A percentile compares a stretch with the other conserved stretches of the same genome.
These are phyloP conservation scores for Lepidocyrtinus sp. DNA, from an alignment of 2,888 invertebrate genomes.

Conservation along the genomic window DNA sequence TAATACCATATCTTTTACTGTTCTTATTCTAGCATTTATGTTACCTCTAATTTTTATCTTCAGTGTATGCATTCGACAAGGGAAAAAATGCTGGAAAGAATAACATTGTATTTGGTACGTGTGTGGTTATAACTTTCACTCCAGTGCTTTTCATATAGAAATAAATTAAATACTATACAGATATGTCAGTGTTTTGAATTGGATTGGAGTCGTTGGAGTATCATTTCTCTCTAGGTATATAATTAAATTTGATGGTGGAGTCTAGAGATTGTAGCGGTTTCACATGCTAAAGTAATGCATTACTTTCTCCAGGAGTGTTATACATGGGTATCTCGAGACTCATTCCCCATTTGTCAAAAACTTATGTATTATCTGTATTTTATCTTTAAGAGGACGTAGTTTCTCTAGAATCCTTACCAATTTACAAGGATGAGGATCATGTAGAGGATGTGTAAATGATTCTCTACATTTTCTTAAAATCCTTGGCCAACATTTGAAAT, in stretches of 20 bases:
- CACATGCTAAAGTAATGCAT: neutral
- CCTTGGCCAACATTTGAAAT: constrained; percentile 2
- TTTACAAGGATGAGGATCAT: neutral
- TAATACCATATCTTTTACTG: neutral
- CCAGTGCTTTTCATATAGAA: no score
- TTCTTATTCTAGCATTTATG: no score
- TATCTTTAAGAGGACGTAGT: no score
- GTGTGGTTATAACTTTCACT: no score
- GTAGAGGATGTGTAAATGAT: no score
- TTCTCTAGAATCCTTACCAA: no score
- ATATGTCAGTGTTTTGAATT: no score
- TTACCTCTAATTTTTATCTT: constrained; percentile 21
- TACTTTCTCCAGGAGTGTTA: no score
- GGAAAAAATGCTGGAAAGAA: neutral
- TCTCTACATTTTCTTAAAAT: neutral
- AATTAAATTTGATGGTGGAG: constrained; percentile 5
- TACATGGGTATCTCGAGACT: constrained; percentile 45
- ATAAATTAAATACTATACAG: constrained; percentile 1
- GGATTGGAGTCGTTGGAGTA: no score
- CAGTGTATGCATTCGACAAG: neutral
- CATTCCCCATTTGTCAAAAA: constrained; percentile 21
- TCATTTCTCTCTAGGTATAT: constrained; percentile 15
- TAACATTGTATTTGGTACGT: neutral
- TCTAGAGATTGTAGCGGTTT: neutral
- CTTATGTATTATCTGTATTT: no score